Conservation (phyloP, 2,888 invertebrate species). For the Lottia scabra region DNA sequence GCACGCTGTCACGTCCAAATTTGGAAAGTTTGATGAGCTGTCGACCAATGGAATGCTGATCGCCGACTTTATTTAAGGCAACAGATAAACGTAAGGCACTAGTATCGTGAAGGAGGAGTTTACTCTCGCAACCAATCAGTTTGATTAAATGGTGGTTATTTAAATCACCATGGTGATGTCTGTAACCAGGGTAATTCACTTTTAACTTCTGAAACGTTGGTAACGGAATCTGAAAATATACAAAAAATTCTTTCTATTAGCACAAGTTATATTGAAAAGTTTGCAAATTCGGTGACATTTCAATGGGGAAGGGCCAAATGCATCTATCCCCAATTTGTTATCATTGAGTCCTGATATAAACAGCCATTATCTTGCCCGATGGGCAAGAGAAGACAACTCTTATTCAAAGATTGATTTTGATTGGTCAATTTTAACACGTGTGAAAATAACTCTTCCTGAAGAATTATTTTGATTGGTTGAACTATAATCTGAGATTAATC, state of each 20-base stretch:
- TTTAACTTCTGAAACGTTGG: conserved; percentile 57
- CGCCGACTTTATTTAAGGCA: conserved; percentile 60
- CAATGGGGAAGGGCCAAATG: too few relatives aligned
- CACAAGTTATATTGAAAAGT: too few relatives aligned
- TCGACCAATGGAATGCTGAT: conserved; percentile 59
- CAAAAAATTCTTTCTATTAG: neutral
- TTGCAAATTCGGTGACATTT: too few relatives aligned
- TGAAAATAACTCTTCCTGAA: too few relatives aligned
- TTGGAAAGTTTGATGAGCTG: conserved; percentile 56
- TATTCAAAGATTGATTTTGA: too few relatives aligned
- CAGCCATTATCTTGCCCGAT: too few relatives aligned
- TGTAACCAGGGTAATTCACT: conserved; percentile 61
- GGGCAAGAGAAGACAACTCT: too few relatives aligned
- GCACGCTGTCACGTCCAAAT: conserved; percentile 60
- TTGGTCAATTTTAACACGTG: too few relatives aligned
- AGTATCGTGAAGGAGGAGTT: conserved; percentile 59
- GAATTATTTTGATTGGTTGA: too few relatives aligned
- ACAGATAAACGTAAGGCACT: conserved; percentile 63
- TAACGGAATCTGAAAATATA: conserved; percentile 52
- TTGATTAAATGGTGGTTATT: conserved; percentile 53
- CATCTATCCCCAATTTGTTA: too few relatives aligned
- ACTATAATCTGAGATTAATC: too few relatives aligned
- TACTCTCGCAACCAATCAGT: conserved; percentile 44
- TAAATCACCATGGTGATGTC: conserved; percentile 56
- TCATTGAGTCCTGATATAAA: too few relatives aligned